Percentiles rank a stretch among this genome's conserved stretches.
These are phyloP conservation scores for Yasuhikotakia modesta DNA, from an alignment of 2,797 vertebrate species.

Conservation along the genomic window DNA sequence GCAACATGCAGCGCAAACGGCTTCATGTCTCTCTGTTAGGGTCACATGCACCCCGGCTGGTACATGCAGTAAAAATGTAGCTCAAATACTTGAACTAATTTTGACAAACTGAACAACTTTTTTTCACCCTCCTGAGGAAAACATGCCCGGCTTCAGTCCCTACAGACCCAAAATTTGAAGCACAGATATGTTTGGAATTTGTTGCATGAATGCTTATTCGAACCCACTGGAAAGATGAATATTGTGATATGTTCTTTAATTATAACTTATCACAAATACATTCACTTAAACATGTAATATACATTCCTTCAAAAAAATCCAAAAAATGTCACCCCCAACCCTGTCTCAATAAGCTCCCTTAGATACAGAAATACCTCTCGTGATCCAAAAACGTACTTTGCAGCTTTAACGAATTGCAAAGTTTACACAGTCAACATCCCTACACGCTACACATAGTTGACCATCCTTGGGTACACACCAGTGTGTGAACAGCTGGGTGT, in stretches of 20 bases:
- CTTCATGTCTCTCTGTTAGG: slow-evolving; percentile 59
- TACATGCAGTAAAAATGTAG: slow-evolving; percentile 51
- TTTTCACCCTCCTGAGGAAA: slow-evolving; percentile 29
- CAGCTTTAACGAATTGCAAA: slow-evolving; percentile 20
- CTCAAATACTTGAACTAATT: slow-evolving; percentile 59
- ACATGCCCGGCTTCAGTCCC: background rate
- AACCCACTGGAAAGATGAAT: background rate
- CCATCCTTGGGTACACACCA: slow-evolving; percentile 67
- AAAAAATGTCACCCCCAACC: slow-evolving; percentile 5
- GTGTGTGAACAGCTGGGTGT: slow-evolving; percentile 71
- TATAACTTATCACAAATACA: slow-evolving; percentile 44
- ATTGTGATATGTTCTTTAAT: slow-evolving; percentile 30
- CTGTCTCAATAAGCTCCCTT: background rate
- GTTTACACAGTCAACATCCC: slow-evolving; percentile 38
- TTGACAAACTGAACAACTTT: slow-evolving; percentile 31
- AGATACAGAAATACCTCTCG: slow-evolving; percentile 10
- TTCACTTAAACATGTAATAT: slow-evolving; percentile 35
- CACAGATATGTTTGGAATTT: background rate
- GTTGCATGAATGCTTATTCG: background rate
- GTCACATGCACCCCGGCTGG: slow-evolving; percentile 61
- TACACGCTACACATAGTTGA: slow-evolving; percentile 49
- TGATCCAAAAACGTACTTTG: slow-evolving; percentile 20
- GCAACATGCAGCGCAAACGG: slow-evolving; percentile 56
- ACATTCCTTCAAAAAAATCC: slow-evolving; percentile 18
- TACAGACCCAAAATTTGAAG: slow-evolving; percentile 12